These are phyloP conservation scores for Dioctria linearis DNA, from an alignment of 2,888 invertebrate species.

Conservation along the genomic window DNA sequence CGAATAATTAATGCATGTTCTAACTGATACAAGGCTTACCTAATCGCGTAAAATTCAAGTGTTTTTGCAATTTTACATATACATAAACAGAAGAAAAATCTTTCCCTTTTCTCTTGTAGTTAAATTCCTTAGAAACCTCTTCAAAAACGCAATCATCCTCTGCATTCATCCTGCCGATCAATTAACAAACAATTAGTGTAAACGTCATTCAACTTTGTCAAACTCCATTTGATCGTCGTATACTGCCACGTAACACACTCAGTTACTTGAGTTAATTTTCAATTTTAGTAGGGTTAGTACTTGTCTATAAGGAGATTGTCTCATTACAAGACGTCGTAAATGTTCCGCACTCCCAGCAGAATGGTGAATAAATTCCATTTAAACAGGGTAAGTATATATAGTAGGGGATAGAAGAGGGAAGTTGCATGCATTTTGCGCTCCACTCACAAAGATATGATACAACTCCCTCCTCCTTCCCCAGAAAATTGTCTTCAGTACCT, in stretches of 20 bases:
- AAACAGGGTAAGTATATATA: not conserved
- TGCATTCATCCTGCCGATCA: constrained; percentile 23
- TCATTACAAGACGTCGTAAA: constrained; percentile 36
- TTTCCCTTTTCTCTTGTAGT: no score
- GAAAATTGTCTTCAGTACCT: constrained; percentile 9
- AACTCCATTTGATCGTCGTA: constrained; percentile 15
- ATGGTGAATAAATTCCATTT: constrained; percentile 21
- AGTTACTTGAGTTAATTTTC: constrained; percentile 37
- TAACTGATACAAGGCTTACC: no score
- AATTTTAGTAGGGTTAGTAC: constrained; percentile 25
- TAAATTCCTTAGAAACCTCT: no score
- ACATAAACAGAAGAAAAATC: no score
- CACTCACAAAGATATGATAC: constrained; percentile 2
- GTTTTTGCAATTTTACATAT: no score
- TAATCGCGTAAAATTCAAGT: no score
- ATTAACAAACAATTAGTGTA: constrained; percentile 36
- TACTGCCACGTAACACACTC: constrained; percentile 31
- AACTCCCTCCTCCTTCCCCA: not conserved
- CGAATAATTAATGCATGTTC: no score
- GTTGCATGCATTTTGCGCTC: constrained; percentile 26
- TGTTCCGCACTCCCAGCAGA: not conserved
- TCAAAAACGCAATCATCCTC: constrained; percentile 1
- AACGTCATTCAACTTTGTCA: constrained; percentile 20
- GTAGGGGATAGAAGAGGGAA: not conserved
- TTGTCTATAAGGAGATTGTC: constrained; percentile 42